A percentile compares a stretch with the other conserved stretches of the same genome.
phyloP scores from a whole-genome alignment of 2,888 invertebrate species.

The Spilarctia lutea region DNA sequence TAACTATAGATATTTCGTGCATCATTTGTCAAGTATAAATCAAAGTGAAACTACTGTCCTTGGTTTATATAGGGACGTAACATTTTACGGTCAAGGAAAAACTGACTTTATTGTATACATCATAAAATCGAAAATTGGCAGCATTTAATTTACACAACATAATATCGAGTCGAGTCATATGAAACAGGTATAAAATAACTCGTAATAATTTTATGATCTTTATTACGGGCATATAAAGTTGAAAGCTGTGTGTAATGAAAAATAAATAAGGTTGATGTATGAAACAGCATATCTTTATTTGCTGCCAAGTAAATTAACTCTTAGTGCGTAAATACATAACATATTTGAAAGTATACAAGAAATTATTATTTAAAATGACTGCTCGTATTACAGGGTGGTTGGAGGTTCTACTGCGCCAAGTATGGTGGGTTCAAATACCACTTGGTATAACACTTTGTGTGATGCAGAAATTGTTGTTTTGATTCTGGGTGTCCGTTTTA shows the following conservation, averaged over 20 bases:
- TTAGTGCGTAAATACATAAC: background rate
- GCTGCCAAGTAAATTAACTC: background rate
- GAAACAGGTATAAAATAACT: constrained; percentile 39
- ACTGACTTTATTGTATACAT: constrained; percentile 4
- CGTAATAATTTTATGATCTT: constrained; percentile 37
- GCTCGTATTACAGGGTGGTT: no score
- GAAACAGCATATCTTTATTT: constrained; percentile 16
- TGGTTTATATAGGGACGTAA: constrained; percentile 16
- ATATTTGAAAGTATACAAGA: background rate
- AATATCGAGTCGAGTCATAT: constrained; percentile 28
- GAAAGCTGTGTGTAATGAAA: constrained; percentile 33
- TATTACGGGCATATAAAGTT: constrained; percentile 41
- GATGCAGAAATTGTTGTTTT: no score
- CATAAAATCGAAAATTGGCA: constrained; percentile 28
- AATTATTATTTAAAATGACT: background rate
- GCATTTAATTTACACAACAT: constrained; percentile 33
- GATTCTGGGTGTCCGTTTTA: no score
- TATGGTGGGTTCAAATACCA: no score
- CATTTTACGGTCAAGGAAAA: constrained; percentile 6
- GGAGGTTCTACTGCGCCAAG: no score
- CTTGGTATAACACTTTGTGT: no score
- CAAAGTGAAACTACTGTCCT: constrained; percentile 31
- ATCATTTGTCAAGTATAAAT: constrained; percentile 18
- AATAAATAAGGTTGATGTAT: constrained; percentile 16
- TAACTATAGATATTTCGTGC: background rate